Percentiles rank a stretch among this genome's conserved stretches.
Conservation (phyloP, 2,113 vertebrate genomes). For the Ciconia maguari region DNA sequence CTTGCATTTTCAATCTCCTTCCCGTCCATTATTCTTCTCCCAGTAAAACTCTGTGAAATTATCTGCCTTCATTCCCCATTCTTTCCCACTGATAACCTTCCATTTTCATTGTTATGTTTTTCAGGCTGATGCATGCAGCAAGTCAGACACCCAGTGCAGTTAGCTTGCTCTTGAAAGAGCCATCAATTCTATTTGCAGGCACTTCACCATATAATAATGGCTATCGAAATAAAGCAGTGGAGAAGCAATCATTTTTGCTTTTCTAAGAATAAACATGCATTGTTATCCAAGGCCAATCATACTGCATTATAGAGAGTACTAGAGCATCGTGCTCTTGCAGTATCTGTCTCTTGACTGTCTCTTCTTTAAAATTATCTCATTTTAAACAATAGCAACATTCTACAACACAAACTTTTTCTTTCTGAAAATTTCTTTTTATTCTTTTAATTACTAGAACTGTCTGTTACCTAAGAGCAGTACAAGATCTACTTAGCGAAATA, state of each 20-base stretch:
- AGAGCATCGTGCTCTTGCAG: neutral
- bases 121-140: slow-evolving; percentile 18
- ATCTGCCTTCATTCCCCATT: neutral
- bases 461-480: neutral
- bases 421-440: neutral
- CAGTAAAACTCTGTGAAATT: neutral
- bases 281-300: neutral
- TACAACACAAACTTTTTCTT: neutral
- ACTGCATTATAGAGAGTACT: neutral
- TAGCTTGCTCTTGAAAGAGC: slow-evolving; percentile 8
- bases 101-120: neutral
- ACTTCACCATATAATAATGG: neutral
- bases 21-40: neutral
- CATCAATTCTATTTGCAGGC: neutral
- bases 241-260: neutral
- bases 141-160: neutral
- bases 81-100: neutral
- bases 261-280: neutral
- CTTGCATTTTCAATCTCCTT: neutral
- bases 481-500: neutral
- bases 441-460: neutral
- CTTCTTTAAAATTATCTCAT: neutral
- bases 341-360: neutral
- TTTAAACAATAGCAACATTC: neutral
- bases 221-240: neutral